These are phyloP conservation scores for Chymomyza caudatula DNA, from an alignment of 2,888 invertebrate species.

Conservation along the genomic window DNA sequence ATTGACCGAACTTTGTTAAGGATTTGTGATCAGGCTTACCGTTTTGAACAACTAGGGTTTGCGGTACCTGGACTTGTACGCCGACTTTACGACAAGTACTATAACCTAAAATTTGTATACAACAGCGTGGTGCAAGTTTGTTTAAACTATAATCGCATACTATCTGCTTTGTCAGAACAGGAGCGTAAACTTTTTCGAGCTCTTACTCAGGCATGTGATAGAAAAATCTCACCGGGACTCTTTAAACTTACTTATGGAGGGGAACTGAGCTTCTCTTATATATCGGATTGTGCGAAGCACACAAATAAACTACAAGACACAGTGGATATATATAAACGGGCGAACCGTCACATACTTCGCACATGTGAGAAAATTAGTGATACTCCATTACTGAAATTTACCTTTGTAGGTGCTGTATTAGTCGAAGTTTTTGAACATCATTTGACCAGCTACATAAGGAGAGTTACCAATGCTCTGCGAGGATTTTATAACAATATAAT, in stretches of 20 bases:
- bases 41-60: constrained; percentile 85
- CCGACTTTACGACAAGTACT: constrained; percentile 82
- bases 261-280: constrained; percentile 85
- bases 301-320: constrained; percentile 85
- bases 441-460: constrained; percentile 79
- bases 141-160: constrained; percentile 87
- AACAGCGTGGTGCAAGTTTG: constrained; percentile 86
- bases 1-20: constrained; percentile 84
- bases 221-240: constrained; percentile 86
- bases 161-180: constrained; percentile 86
- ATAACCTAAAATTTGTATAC: constrained; percentile 82
- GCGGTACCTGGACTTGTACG: constrained; percentile 85
- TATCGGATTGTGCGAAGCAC: constrained; percentile 83
- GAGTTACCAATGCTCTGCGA: constrained; percentile 79
- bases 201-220: constrained; percentile 82
- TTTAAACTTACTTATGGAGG: constrained; percentile 86
- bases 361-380: constrained; percentile 87
- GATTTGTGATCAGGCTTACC: constrained; percentile 85
- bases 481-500: constrained; percentile 83
- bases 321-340: constrained; percentile 89
- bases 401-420: constrained; percentile 82
- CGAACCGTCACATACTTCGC: constrained; percentile 85
- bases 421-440: constrained; percentile 80
- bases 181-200: constrained; percentile 89
- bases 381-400: constrained; percentile 82